phyloP scores from a whole-genome alignment of 2,113 vertebrate species.

The Halcyon senegalensis region DNA sequence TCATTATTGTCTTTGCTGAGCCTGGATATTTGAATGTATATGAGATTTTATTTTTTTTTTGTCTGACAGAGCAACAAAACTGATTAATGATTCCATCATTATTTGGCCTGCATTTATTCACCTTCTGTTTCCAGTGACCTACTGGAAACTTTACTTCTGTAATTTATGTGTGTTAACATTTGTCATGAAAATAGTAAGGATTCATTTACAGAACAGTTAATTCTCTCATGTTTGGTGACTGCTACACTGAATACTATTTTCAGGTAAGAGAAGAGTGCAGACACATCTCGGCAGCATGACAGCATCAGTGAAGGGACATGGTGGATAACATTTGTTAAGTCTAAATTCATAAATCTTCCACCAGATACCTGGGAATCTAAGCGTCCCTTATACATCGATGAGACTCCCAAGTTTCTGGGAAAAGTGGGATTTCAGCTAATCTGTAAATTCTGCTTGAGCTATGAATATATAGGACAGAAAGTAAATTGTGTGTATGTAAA shows the following conservation, averaged over 20 bases:
- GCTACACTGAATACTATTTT: neutral
- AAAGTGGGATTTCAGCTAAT: neutral
- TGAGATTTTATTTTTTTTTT: neutral
- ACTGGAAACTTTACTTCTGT: neutral
- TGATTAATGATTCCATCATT: neutral
- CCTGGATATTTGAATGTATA: neutral
- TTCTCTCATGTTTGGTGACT: neutral
- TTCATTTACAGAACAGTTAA: conserved; percentile 5
- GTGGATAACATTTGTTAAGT: neutral
- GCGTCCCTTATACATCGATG: neutral
- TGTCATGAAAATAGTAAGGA: neutral
- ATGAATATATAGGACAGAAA: neutral
- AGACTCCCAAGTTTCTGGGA: neutral
- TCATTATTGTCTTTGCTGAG: neutral
- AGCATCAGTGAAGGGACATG: neutral
- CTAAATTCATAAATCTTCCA: neutral
- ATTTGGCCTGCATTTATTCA: neutral
- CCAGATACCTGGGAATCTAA: neutral
- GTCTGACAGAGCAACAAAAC: neutral
- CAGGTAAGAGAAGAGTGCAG: neutral
- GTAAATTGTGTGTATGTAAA: neutral
- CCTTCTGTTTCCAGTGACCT: neutral
- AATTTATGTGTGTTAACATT: neutral
- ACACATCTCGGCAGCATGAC: neutral
- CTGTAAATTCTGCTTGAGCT: neutral